Conservation (phyloP, 2,888 invertebrate species). For the Netelia virgata region DNA sequence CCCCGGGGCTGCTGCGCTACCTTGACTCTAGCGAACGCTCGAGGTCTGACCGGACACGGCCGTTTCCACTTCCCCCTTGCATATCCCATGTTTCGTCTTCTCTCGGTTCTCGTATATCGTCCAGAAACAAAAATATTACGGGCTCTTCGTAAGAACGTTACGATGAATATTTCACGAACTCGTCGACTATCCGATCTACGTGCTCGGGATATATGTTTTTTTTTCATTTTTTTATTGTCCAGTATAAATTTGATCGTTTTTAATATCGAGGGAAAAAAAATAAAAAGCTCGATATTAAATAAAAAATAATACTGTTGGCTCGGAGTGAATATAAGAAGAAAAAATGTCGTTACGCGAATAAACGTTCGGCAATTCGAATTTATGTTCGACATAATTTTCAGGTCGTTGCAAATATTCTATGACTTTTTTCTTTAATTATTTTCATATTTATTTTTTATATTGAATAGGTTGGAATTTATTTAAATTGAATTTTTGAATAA, state of each 20-base stretch:
- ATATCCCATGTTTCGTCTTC: slow-evolving; percentile 2
- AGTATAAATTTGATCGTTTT: neutral
- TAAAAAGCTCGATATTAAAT: neutral
- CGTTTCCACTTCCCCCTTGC: slow-evolving; percentile 52
- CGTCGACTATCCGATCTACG: too few relatives aligned
- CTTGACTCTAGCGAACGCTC: slow-evolving; percentile 57
- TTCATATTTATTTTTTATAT: neutral
- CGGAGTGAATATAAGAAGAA: too few relatives aligned
- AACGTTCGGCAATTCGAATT: neutral
- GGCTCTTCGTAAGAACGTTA: neutral
- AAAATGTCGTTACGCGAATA: too few relatives aligned
- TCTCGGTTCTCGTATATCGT: neutral
- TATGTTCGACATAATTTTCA: neutral
- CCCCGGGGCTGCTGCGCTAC: slow-evolving; percentile 35
- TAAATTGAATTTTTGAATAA: neutral
- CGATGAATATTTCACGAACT: neutral
- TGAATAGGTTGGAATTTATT: neutral
- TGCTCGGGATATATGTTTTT: neutral
- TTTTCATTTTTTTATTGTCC: neutral
- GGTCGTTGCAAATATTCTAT: neutral
- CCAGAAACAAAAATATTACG: neutral
- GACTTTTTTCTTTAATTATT: too few relatives aligned
- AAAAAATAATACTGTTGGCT: too few relatives aligned
- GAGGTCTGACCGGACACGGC: slow-evolving; percentile 60
- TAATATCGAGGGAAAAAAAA: neutral